Conservation (phyloP, 2,797 vertebrate species). For the Bradypodion ventrale region DNA sequence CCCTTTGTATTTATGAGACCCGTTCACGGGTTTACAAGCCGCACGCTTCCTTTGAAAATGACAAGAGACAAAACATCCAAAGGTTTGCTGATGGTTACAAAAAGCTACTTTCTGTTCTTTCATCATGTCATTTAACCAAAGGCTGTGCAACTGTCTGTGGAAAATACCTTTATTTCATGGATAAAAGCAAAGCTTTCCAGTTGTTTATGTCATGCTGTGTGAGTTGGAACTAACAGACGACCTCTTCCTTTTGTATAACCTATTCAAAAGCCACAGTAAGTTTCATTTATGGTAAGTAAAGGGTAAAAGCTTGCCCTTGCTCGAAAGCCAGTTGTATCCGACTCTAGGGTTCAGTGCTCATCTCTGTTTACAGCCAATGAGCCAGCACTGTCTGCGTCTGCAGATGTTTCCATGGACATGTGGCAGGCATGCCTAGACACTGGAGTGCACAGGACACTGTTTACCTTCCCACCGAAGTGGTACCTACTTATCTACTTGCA, state of each 20-base stretch:
- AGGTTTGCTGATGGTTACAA: not conserved
- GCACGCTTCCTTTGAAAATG: constrained; percentile 87
- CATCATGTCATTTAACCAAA: constrained; percentile 23
- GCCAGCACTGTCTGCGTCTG: too few relatives aligned
- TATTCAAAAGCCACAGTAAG: not conserved
- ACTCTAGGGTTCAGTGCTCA: too few relatives aligned
- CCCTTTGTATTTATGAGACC: constrained; percentile 97
- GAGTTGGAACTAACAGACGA: not conserved
- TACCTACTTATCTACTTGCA: too few relatives aligned
- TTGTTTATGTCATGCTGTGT: not conserved
- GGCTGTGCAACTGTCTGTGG: not conserved
- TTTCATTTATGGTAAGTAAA: too few relatives aligned
- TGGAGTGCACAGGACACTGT: too few relatives aligned
- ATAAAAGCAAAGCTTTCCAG: not conserved
- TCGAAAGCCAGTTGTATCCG: too few relatives aligned
- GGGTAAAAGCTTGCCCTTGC: too few relatives aligned
- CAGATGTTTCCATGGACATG: too few relatives aligned
- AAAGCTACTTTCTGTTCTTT: not conserved
- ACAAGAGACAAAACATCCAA: not conserved
- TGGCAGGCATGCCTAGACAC: too few relatives aligned
- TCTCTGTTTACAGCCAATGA: too few relatives aligned
- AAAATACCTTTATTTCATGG: constrained; percentile 35
- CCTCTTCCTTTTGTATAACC: not conserved
- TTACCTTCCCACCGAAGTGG: too few relatives aligned
- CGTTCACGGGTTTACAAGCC: constrained; percentile 93